Conservation (phyloP, 2,797 vertebrate genomes). For the Decapterus maruadsi region DNA sequence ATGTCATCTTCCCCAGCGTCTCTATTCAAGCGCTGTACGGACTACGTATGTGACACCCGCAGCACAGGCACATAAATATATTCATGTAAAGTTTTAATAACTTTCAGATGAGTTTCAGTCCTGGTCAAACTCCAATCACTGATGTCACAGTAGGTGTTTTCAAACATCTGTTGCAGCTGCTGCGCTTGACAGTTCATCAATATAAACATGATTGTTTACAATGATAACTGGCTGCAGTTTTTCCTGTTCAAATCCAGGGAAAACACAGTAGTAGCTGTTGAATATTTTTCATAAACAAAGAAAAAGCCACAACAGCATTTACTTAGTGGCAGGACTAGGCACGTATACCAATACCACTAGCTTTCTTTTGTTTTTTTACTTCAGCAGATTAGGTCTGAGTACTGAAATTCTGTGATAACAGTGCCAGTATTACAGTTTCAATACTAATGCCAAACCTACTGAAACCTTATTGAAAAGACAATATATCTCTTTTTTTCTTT, state of each 20-base stretch:
- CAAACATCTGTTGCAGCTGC: constrained; percentile 19
- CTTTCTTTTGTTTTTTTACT: background rate
- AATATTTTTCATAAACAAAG: constrained; percentile 32
- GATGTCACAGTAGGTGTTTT: constrained; percentile 47
- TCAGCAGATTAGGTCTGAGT: constrained; percentile 4
- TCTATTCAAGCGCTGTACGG: constrained; percentile 45
- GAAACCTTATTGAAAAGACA: background rate
- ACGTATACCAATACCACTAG: constrained; percentile 1
- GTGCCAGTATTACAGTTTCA: background rate
- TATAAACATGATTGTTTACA: constrained; percentile 38
- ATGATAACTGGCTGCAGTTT: constrained; percentile 31
- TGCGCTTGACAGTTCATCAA: constrained; percentile 29
- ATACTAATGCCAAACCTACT: background rate
- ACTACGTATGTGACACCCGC: background rate
- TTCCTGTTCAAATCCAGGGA: constrained; percentile 16
- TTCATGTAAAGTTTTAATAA: constrained; percentile 1
- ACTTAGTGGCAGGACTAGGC: constrained; percentile 36
- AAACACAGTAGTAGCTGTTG: constrained; percentile 13
- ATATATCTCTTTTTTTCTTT: background rate
- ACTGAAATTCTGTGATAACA: background rate
- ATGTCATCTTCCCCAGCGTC: constrained; percentile 37
- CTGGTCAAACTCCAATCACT: constrained; percentile 24
- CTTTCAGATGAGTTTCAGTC: background rate
- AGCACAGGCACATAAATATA: constrained; percentile 29
- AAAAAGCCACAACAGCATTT: constrained; percentile 12